Base-by-base conservation (phyloP, 2,888 invertebrate genomes). In the Drosophila anceps region DNA sequence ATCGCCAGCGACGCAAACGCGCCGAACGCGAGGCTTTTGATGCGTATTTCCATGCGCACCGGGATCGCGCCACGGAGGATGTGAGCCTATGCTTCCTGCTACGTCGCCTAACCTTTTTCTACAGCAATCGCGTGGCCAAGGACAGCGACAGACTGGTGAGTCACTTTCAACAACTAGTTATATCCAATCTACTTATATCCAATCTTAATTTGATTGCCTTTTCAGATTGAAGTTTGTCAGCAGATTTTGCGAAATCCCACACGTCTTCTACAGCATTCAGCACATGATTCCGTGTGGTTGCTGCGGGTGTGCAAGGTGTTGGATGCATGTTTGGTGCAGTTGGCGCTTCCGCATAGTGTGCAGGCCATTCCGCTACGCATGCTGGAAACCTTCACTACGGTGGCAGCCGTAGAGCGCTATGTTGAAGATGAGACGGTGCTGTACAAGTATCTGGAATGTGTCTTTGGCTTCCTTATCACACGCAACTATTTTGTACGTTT, bases 61-160 rank as follows among this genome's bases (percentile, higher is more conserved):
- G 94, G 50, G 93, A 92, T 69, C 91, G 93, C 29, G 92, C 95
- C 64, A 91, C 94, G 57, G 91, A 92, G 64, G 91, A 92, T 63
- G 93, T 94, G 13, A 92, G 94, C 67, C 57, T 93, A 15, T 87
- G 85, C 9, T 93, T 94, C 59, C 94, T 96, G 72, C 92, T 96
- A 43, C 94, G 95, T 39, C 95, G 95, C 84, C 93, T 98, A 48
- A 92, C 97, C 77, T 97, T 97, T 92, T 98, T 98, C 92, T 98
- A 94, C 66, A 91, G 96, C 91, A 93, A 94, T 58, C 93, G 94
- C 29, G 92, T 91, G 37, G 71, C 78, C 63, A 93, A 94, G 79
- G 98, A 98, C 94, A 94, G 94, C 78, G 94, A 93, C 55, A 94
- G 96, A 93, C 93, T 96, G 93, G 95, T 95, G 92, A 59, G 72